Conservation (phyloP, 2,113 vertebrate species). For the Solea solea region DNA sequence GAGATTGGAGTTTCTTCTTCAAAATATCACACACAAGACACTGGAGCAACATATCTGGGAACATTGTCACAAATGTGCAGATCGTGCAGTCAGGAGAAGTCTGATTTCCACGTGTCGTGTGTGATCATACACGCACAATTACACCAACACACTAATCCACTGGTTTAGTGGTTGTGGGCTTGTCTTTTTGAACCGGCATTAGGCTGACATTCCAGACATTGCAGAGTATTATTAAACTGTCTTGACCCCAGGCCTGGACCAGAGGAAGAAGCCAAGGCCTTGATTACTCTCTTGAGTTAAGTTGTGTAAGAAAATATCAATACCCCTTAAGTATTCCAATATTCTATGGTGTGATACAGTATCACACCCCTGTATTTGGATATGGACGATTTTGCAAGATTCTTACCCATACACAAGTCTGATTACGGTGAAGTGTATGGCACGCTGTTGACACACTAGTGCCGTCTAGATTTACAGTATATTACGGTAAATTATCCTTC, state of each 20-base stretch:
- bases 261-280: constrained; percentile 12
- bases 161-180: constrained; percentile 49
- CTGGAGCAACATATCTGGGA: constrained; percentile 1
- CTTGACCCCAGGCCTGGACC: constrained; percentile 51
- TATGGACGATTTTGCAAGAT: too few relatives aligned
- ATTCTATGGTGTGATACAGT: too few relatives aligned
- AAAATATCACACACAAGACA: constrained; percentile 9
- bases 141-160: constrained; percentile 46
- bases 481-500: background rate
- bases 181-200: constrained; percentile 69
- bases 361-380: too few relatives aligned
- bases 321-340: too few relatives aligned
- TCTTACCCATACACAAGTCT: too few relatives aligned
- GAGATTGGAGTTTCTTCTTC: constrained; percentile 26
- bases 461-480: background rate
- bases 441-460: background rate
- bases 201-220: constrained; percentile 76
- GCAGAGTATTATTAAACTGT: constrained; percentile 77
- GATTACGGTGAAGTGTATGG: too few relatives aligned
- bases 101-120: constrained; percentile 13
- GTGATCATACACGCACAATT: constrained; percentile 37
- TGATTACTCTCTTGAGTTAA: background rate
- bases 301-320: too few relatives aligned
- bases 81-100: constrained; percentile 15
- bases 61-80: constrained; percentile 17